Evolutionary conservation across 2,113 vertebrate genomes (phyloP).

Genomic region (Heteronetta atricapilla): DNA sequence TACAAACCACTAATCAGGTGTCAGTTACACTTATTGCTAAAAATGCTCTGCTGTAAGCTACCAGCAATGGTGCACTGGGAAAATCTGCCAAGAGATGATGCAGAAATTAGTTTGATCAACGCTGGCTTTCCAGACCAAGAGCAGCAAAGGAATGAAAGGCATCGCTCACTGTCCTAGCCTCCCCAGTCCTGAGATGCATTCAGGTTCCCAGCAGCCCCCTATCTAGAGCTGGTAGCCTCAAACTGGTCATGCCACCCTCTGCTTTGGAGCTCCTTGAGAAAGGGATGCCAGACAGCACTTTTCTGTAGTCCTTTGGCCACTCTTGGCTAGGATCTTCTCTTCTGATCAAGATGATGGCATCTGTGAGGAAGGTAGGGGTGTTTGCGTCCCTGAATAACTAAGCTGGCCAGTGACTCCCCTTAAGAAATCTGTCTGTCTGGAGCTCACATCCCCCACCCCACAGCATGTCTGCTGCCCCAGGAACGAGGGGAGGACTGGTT

Average conservation of each 20-base stretch:
- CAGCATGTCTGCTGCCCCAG: background rate
- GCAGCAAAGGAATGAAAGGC: background rate
- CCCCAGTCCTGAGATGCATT: background rate
- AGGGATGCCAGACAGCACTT: background rate
- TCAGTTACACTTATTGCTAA: background rate
- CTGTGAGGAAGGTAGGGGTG: background rate
- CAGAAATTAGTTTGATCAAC: background rate
- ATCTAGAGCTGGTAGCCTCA: background rate
- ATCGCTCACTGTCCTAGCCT: background rate
- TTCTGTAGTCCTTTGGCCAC: background rate
- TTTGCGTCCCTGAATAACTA: background rate
- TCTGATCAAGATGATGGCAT: background rate
- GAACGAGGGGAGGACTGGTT: background rate
- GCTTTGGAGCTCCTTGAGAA: background rate
- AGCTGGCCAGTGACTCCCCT: background rate
- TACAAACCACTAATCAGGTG: background rate
- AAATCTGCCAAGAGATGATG: background rate
- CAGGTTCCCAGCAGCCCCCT: background rate
- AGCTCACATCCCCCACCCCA: background rate
- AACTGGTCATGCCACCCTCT: background rate
- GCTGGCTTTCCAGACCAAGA: background rate
- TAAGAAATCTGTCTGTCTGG: background rate
- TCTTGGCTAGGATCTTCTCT: background rate
- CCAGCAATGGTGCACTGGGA: background rate
- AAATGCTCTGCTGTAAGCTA: constrained; percentile 8